Evolutionary conservation across 37 sponge, comb jelly and placozoan species (phyloP).

Genomic region (Crambe crambe): DNA sequence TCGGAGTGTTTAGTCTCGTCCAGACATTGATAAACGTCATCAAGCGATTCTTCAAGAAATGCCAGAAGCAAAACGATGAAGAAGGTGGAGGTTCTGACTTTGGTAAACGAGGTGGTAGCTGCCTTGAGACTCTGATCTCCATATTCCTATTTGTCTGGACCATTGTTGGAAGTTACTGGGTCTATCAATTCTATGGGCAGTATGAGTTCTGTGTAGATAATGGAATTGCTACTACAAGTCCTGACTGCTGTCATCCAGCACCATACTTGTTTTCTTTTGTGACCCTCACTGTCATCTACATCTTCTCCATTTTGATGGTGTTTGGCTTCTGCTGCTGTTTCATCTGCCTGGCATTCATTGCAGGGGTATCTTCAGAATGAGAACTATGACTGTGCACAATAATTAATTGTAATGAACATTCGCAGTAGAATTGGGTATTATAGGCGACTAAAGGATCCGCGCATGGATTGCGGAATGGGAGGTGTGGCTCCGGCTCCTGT

Average conservation of each 20-base stretch:
- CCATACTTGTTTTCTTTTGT: constrained; percentile 53
- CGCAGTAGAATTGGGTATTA: too few relatives aligned
- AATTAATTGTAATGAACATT: too few relatives aligned
- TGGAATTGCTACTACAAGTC: background rate
- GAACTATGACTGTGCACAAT: too few relatives aligned
- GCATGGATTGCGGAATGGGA: too few relatives aligned
- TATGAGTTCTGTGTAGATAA: background rate
- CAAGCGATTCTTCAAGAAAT: constrained; percentile 16
- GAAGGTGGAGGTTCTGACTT: background rate
- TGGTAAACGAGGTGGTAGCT: constrained; percentile 28
- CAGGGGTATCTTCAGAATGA: background rate
- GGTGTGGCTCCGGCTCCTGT: too few relatives aligned
- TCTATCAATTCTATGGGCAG: constrained; percentile 17
- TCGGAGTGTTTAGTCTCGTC: constrained; percentile 46
- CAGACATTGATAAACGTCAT: constrained; percentile 34
- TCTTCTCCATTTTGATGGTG: constrained; percentile 6
- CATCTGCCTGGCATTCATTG: constrained; percentile 7
- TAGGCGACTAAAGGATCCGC: too few relatives aligned
- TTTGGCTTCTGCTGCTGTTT: constrained; percentile 33
- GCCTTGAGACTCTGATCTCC: constrained; percentile 37
- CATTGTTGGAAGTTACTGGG: constrained; percentile 70
- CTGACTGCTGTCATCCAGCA: constrained; percentile 40
- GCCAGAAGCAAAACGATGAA: background rate
- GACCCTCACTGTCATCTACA: constrained; percentile 31
- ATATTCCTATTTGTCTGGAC: constrained; percentile 68